Evolutionary conservation across 92 coral and sea anemone genomes (phyloP).

Genomic region (Phenganax stokvisi): DNA sequence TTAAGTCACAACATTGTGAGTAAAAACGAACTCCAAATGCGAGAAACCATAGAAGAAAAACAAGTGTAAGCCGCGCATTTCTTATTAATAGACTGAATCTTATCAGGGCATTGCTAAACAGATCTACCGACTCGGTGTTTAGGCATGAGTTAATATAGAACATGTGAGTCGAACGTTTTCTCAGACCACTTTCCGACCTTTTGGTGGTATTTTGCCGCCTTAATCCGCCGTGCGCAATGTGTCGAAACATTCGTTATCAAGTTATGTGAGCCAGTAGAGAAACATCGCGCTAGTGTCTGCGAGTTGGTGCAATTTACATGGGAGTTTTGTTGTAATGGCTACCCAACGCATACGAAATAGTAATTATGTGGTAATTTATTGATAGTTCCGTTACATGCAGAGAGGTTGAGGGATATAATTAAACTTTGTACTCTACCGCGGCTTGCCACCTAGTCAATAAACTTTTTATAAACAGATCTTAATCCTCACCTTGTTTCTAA

Average conservation of each 20-base stretch:
- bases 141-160: conserved; percentile 23
- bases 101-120: conserved; percentile 40
- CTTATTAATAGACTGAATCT: conserved; percentile 38
- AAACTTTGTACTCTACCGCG: conserved; percentile 39
- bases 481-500: not conserved
- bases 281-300: not conserved
- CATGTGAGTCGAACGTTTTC: conserved; percentile 33
- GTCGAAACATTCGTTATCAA: conserved; percentile 13
- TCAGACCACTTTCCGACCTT: conserved; percentile 31
- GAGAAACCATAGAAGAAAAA: not conserved
- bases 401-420: conserved; percentile 36
- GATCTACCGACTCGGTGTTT: conserved; percentile 40
- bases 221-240: conserved; percentile 1
- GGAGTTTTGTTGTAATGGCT: not conserved
- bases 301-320: not conserved
- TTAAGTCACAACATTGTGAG: not conserved
- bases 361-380: conserved; percentile 35
- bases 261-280: not conserved
- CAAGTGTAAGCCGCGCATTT: not conserved
- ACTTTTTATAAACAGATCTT: not conserved
- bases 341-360: conserved; percentile 29
- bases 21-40: not conserved
- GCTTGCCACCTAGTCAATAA: conserved; percentile 31
- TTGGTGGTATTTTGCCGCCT: conserved; percentile 32
- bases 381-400: conserved; percentile 41